A percentile compares a stretch with the other conserved stretches of the same genome.
Conservation (phyloP, 2,888 invertebrate genomes). For the Pachymerium ferrugineum region DNA sequence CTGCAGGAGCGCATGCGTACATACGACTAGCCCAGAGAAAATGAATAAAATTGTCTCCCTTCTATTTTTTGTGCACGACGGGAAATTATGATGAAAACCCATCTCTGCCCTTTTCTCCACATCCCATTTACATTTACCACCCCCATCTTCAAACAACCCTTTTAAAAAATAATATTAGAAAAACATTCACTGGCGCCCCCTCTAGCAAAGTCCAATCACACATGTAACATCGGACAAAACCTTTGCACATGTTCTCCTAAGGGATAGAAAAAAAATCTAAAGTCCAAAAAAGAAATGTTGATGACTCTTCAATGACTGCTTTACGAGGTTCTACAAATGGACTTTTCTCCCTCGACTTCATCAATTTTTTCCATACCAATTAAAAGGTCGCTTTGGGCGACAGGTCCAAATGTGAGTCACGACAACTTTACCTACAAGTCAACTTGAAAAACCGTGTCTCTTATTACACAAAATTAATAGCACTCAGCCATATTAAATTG, state of each 20-base stretch:
- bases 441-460: no score
- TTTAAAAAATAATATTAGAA: background rate
- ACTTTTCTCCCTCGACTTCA: conserved; percentile 19
- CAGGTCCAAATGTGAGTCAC: conserved; percentile 20
- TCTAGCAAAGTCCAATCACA: background rate
- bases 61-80: background rate
- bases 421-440: conserved; percentile 19
- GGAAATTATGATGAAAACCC: conserved; percentile 9
- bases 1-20: conserved; percentile 22
- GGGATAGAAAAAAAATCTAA: background rate
- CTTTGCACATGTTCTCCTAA: conserved; percentile 16
- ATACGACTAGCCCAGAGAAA: background rate
- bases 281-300: background rate
- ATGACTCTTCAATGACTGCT: background rate
- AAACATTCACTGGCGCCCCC: background rate
- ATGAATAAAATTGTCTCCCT: conserved; percentile 3
- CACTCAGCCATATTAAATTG: background rate
- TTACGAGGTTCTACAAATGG: conserved; percentile 6
- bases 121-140: conserved; percentile 11
- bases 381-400: conserved; percentile 24
- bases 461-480: background rate
- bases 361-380: conserved; percentile 21
- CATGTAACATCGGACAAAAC: background rate
- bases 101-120: background rate
- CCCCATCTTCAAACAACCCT: conserved; percentile 1